Conservation (phyloP, 2,888 invertebrate species). For the Apotomis turbidana region DNA sequence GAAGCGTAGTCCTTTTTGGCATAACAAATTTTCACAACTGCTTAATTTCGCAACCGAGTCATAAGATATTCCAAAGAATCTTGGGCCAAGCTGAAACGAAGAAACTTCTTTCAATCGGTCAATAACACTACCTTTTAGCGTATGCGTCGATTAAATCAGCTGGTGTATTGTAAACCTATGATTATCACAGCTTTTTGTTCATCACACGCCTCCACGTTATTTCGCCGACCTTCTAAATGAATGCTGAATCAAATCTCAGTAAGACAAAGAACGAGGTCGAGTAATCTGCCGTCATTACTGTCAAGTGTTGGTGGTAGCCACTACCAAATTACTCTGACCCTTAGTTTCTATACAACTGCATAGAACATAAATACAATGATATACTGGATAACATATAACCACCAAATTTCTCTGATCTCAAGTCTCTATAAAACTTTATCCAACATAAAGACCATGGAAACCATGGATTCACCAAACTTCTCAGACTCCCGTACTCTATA, state of each 20-base stretch:
- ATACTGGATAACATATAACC: no score
- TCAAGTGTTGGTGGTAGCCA: slow-evolving; percentile 41
- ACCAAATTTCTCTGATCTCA: no score
- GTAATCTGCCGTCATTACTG: slow-evolving; percentile 43
- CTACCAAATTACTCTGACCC: slow-evolving; percentile 6
- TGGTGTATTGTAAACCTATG: slow-evolving; percentile 21
- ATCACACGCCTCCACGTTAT: slow-evolving; percentile 44
- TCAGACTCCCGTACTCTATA: background rate
- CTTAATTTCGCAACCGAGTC: no score
- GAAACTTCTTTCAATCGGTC: no score
- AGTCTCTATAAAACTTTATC: no score
- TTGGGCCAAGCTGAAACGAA: no score
- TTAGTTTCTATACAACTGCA: background rate
- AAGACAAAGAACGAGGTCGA: slow-evolving; percentile 52
- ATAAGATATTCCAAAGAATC: no score
- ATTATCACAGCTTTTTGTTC: slow-evolving; percentile 39
- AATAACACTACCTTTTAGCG: background rate
- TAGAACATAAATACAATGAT: no score
- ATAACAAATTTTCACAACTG: no score
- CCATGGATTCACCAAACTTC: slow-evolving; percentile 4
- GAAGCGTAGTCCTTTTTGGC: no score
- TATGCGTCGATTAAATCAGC: background rate
- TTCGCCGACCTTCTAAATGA: slow-evolving; percentile 46
- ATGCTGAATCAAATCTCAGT: slow-evolving; percentile 47
- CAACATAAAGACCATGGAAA: background rate